A percentile compares a stretch with the other conserved stretches of the same genome.
phyloP scores from a whole-genome alignment of 2,888 invertebrate species.

The Malacosoma neustria region DNA sequence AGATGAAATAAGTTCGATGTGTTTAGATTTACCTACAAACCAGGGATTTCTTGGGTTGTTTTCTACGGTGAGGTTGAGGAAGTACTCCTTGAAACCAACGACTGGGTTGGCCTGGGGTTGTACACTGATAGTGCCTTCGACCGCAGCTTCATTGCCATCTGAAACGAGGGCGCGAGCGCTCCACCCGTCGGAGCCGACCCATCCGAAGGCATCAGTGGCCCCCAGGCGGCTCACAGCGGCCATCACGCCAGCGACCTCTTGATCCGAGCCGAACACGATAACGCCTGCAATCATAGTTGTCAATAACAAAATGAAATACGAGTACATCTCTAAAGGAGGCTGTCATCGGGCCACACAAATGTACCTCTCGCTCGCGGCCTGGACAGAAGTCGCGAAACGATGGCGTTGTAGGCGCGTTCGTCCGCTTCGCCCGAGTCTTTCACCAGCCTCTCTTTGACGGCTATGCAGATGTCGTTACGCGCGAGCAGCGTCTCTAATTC shows the following conservation, averaged over 20 bases:
- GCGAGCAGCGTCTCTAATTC: constrained; percentile 90
- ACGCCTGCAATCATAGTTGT: constrained; percentile 82
- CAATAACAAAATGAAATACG: no score
- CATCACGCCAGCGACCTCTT: constrained; percentile 97
- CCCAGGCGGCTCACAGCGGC: constrained; percentile 88
- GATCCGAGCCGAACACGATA: constrained; percentile 96
- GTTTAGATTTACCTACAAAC: constrained; percentile 85
- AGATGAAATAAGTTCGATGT: neutral
- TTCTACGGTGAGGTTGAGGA: constrained; percentile 87
- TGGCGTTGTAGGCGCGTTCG: constrained; percentile 89
- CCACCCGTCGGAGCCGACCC: constrained; percentile 98
- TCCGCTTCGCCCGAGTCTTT: constrained; percentile 96
- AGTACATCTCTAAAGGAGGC: no score
- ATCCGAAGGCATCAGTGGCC: constrained; percentile 90
- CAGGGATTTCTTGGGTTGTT: constrained; percentile 94
- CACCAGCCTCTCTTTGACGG: constrained; percentile 92
- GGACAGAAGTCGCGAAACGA: constrained; percentile 86
- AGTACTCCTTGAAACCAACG: constrained; percentile 89
- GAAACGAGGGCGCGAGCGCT: constrained; percentile 90
- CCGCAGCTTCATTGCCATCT: constrained; percentile 89
- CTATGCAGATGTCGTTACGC: constrained; percentile 91
- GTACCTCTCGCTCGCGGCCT: constrained; percentile 91
- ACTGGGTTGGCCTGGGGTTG: constrained; percentile 95
- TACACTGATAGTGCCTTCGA: constrained; percentile 86
- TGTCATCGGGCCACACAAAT: no score